Evolutionary conservation across 2,888 invertebrate genomes (phyloP).

Genomic region (Calliphora vomitoria): DNA sequence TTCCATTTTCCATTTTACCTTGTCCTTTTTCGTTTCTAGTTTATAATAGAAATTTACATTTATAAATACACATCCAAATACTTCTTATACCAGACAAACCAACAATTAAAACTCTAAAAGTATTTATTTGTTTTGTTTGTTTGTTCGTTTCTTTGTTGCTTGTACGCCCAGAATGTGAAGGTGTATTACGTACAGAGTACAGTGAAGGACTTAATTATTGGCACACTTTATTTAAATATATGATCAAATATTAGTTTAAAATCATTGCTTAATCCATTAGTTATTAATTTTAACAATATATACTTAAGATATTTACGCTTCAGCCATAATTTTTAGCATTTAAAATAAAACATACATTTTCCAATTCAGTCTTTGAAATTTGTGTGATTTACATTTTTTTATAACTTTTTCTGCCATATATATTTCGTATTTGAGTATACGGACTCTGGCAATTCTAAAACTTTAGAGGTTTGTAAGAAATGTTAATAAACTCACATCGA

Average conservation of each 20-base stretch:
- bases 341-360: too few relatives aligned
- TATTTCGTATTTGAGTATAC: too few relatives aligned
- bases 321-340: too few relatives aligned
- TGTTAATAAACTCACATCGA: too few relatives aligned
- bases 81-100: slow-evolving; percentile 7
- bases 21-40: slow-evolving; percentile 9
- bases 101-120: slow-evolving; percentile 42
- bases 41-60: slow-evolving; percentile 36
- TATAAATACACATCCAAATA: slow-evolving; percentile 19
- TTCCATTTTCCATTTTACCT: slow-evolving; percentile 22
- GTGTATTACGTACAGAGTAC: not conserved
- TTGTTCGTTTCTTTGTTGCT: not conserved
- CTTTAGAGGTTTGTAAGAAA: too few relatives aligned
- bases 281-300: too few relatives aligned
- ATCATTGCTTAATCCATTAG: not conserved
- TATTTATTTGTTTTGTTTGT: slow-evolving; percentile 1
- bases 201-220: not conserved
- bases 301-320: too few relatives aligned
- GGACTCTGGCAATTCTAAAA: too few relatives aligned
- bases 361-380: too few relatives aligned
- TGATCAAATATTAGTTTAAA: not conserved
- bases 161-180: not conserved
- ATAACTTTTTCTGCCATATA: too few relatives aligned
- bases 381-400: too few relatives aligned
- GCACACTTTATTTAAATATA: not conserved